Conservation (phyloP, 2,888 invertebrate genomes). For the Alentia gelatinosa region DNA sequence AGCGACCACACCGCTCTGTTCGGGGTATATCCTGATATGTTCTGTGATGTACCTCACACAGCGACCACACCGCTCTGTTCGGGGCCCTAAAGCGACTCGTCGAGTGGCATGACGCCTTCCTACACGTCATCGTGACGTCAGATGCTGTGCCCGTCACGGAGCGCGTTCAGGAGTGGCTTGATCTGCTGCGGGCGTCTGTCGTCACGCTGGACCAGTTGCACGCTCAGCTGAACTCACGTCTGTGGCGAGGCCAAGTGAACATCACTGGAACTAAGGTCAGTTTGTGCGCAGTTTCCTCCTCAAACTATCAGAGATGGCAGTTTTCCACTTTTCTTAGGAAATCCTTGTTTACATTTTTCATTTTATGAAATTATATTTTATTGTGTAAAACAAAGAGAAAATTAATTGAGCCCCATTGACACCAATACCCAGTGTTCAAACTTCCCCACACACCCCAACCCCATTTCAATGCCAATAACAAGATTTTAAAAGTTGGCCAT, state of each 20-base stretch:
- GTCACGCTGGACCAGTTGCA: not conserved
- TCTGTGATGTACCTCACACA: no score
- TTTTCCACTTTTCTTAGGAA: not conserved
- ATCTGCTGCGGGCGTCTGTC: not conserved
- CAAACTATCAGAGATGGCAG: not conserved
- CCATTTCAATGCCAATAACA: no score
- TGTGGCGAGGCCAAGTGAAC: not conserved
- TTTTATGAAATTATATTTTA: no score
- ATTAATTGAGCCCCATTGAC: no score
- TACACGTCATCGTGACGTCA: not conserved
- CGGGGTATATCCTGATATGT: no score
- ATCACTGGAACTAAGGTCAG: constrained; percentile 28
- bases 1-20: no score
- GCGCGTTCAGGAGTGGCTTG: constrained; percentile 6
- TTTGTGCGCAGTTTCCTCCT: not conserved
- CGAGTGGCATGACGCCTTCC: constrained; percentile 36
- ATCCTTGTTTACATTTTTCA: no score
- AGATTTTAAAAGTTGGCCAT: no score
- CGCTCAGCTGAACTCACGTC: not conserved
- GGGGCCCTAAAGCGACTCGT: constrained; percentile 45
- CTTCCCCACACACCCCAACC: no score
- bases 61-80: constrained; percentile 15
- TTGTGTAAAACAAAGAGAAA: no score
- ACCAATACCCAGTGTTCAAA: no score
- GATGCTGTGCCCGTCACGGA: not conserved